Evolutionary conservation across 2,888 invertebrate genomes (phyloP), one percentile per base, ranked within the genome.

Genomic region (Chalcis sispes): DNA sequence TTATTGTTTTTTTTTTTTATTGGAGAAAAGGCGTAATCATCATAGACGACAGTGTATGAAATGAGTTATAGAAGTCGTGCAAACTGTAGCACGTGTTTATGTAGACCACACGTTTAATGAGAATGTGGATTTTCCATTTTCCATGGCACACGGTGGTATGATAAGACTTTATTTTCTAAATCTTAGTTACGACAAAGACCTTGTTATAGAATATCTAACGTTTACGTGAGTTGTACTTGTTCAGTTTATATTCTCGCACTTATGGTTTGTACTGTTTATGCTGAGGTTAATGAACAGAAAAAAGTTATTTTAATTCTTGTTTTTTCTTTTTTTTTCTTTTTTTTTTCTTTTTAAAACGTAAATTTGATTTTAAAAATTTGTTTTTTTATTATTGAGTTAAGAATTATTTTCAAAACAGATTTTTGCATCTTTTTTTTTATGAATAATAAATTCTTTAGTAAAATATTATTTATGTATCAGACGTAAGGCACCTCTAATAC

Each of bases 201-300:
- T 62, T 46, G 54, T 62, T 71, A 61, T 50, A 54, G 70, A 23
- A 40, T 42, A 42, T 40, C 2, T 52, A 62, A 48, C 42, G 42
- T 62, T 62, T 62, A 32, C 20, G 27, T 46, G 61, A 27, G 61
- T 70, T 70, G 40, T 52, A 59, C 50, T 67, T 56, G 32, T 15
- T n/a, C n/a, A n/a, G n/a, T n/a, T n/a, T n/a, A n/a, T n/a, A n/a
- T n/a, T n/a, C n/a, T n/a, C n/a, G n/a, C n/a, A n/a, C n/a, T n/a
- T n/a, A n/a, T n/a, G 36, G 20, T 18, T 66, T 32, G 40, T 7
- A 40, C 36, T 2, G n/a, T n/a, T n/a, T n/a, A n/a, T n/a, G n/a
- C n/a, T n/a, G n/a, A n/a, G n/a, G n/a, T n/a, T n/a, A n/a, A n/a
- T n/a, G n/a, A n/a, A n/a, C n/a, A n/a, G n/a, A n/a, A n/a, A n/a